phyloP scores from a whole-genome alignment of 2,797 vertebrate genomes.

The Garrulus glandarius region DNA sequence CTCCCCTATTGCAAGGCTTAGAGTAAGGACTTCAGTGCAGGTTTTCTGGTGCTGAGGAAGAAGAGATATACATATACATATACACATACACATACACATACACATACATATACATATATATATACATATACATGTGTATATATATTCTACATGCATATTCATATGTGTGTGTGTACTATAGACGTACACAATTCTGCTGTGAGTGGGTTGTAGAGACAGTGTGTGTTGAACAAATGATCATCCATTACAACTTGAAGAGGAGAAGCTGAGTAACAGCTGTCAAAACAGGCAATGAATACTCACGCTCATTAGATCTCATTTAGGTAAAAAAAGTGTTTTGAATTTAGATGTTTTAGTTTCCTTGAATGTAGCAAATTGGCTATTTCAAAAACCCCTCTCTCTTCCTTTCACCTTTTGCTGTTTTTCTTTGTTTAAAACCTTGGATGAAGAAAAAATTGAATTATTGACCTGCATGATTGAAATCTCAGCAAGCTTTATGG shows the following conservation, averaged over 20 bases:
- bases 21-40: not conserved
- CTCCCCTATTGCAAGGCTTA: not conserved
- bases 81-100: too few species aligned
- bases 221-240: not conserved
- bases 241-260: not conserved
- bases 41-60: not conserved
- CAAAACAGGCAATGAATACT: not conserved
- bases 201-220: not conserved
- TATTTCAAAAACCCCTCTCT: not conserved
- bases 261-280: not conserved
- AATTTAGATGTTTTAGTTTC: not conserved
- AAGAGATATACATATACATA: not conserved
- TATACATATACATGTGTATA: fast-evolving
- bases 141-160: not conserved
- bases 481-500: not conserved
- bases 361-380: not conserved
- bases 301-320: not conserved
- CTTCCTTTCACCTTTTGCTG: not conserved
- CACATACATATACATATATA: fast-evolving
- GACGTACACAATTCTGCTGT: fast-evolving
- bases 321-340: not conserved
- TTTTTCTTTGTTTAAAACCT: not conserved
- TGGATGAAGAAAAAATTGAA: not conserved
- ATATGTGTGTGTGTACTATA: not conserved
- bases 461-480: not conserved